Base-by-base conservation (phyloP, 2,888 invertebrate species). In the Ceramica pisi region DNA sequence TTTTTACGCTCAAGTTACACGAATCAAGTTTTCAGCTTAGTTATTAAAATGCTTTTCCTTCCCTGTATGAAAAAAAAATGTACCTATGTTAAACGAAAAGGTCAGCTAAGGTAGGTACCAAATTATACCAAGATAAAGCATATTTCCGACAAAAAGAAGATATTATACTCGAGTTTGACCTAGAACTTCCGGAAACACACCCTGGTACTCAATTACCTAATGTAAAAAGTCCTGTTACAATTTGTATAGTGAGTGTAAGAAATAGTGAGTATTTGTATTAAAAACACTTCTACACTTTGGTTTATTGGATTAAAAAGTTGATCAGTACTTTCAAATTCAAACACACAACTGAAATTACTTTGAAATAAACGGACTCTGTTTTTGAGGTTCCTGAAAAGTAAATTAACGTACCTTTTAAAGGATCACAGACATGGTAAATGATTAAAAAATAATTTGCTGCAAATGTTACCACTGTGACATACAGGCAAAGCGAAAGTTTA, bases 81-180 rank as follows among this genome's bases (percentile, higher is more conserved):
- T 31, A n/a, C n/a, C n/a, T n/a, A 26, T 9, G 10, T 16, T 31
- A 9, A 19, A 38, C 14, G 19, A n/a, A 19, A 2, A n/a, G 16
- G 19, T 8, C 9, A 21, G 12, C 5, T 31, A 35, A 10, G 35
- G 3, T 23, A 23, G 26, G 26, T 21, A 44, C 16, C n/a, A 71
- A 19, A 72, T 61, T 71, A 72, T 41, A 38, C 23, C 23, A 72
- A 55, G 19, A 21, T 41, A 21, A 44, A 71, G 44, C 21, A 50
- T 69, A 41, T 70, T 70, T 46, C 14, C 21, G 5, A 48, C 73
- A 60, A 50, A 61, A n/a, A n/a, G n/a, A n/a, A 76, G 10, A 19
- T 14, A 21, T 5, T 2, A 26, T 35, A 60, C 21, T 48, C 19
- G 5, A 68, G 16, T 35, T 67, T 38, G 0, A 56, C 51, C 38